Evolutionary conservation across 2,888 invertebrate species (phyloP), one percentile per base, ranked within the genome.

Genomic region (Plagiodera versicolora): DNA sequence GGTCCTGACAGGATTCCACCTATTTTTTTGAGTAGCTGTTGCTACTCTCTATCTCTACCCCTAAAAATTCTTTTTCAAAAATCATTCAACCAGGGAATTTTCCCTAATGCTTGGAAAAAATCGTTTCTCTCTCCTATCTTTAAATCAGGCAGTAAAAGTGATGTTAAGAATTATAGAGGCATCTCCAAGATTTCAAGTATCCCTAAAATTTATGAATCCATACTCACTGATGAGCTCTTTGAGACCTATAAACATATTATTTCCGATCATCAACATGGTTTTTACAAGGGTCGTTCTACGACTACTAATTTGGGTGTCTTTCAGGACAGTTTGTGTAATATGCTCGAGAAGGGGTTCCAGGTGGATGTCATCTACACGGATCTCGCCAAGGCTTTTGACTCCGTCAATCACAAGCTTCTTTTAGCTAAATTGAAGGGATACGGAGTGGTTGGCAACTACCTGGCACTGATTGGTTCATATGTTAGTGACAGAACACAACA

Each of bases 101-200:
- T 54, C 47, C 55, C 59, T 1, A 35, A 17, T 48, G 16, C 14
- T 44, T 59, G 54, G 59, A 35, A 56, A 48, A 32, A 47, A n/a
- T 59, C 48, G 3, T 28, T 20, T 30, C 19, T 59, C 1, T 47
- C 18, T 14, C 54, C 54, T 11, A 50, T 58, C 17, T 58, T 47
- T 17, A 58, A 55, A 55, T 39, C 54, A 18, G 59, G 54, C 32
- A 46, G 46, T 47, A 47, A 56, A 59, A 46, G 18, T 19, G 17
- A 58, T 24, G 18, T 58, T 3, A 17, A 50, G n/a, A 55, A 47
- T 30, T 59, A 59, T 32, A 59, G 54, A 54, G 46, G 52, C 11
- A 47, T 55, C 19, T 44, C 59, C 11, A 16, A 30, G n/a, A 35
- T 59, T 32, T 55, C 5, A 16, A 46, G 47, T 17, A 45, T 56